Percentiles rank a stretch among this genome's conserved stretches.
These are phyloP conservation scores for Magallana ariakensis DNA, from an alignment of 1,140 invertebrate species.

Conservation along the genomic window DNA sequence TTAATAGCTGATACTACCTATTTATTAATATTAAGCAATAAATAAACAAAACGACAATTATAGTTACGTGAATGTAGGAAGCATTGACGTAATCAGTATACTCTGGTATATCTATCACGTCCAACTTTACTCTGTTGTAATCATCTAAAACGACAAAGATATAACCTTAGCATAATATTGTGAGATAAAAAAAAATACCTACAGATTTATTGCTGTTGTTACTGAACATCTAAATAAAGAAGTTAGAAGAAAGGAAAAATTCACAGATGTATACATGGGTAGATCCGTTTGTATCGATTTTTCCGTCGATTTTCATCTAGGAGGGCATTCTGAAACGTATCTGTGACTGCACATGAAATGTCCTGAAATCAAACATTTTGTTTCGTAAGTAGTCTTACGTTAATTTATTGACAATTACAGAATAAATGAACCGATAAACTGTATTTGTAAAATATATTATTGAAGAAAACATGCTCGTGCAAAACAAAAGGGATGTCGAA, in stretches of 20 bases:
- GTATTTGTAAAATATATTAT: too few relatives aligned
- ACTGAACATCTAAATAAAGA: too few relatives aligned
- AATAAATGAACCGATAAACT: too few relatives aligned
- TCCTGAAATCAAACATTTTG: background rate
- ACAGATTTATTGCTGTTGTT: too few relatives aligned
- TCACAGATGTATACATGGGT: background rate
- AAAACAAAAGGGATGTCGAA: too few relatives aligned
- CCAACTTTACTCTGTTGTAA: background rate
- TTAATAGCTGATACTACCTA: background rate
- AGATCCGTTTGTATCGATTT: background rate
- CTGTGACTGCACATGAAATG: background rate
- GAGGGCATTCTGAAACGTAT: background rate
- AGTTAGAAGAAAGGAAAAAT: too few relatives aligned
- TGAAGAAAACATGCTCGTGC: too few relatives aligned
- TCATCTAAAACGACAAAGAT: background rate
- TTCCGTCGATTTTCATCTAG: background rate
- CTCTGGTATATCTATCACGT: background rate
- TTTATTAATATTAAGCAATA: background rate
- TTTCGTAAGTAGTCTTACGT: too few relatives aligned
- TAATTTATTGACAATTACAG: too few relatives aligned
- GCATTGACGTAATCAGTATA: background rate
- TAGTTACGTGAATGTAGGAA: background rate
- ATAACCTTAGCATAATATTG: background rate
- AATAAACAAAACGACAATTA: too few relatives aligned
- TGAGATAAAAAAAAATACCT: too few relatives aligned